These are phyloP conservation scores for Chrysocyon brachyurus DNA, from an alignment of 2,797 vertebrate genomes.

Conservation along the genomic window DNA sequence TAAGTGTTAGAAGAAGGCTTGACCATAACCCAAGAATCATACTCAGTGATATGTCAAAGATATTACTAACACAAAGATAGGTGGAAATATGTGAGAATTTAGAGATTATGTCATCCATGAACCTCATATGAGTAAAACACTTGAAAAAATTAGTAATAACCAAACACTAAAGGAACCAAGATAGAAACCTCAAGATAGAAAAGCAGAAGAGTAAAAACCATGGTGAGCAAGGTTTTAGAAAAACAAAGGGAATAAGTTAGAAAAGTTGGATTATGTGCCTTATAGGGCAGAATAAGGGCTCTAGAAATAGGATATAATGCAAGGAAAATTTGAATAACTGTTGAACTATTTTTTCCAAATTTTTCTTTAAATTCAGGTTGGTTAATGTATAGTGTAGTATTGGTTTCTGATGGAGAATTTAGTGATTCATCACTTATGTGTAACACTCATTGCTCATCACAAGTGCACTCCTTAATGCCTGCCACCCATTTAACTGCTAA, in stretches of 20 bases:
- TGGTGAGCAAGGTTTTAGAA: background rate
- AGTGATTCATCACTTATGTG: background rate
- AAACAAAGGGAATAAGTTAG: background rate
- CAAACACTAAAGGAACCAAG: constrained; percentile 5
- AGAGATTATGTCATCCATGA: background rate
- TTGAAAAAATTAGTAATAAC: background rate
- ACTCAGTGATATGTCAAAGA: background rate
- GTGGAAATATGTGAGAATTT: background rate
- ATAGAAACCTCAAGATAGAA: background rate
- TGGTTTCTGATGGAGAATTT: background rate
- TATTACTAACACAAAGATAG: background rate
- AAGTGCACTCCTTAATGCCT: background rate
- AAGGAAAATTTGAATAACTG: background rate
- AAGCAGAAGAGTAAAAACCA: background rate
- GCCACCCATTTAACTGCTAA: background rate
- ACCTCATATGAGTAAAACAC: background rate
- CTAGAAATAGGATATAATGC: background rate
- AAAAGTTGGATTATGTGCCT: background rate
- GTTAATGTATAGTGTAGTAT: background rate
- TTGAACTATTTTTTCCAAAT: background rate
- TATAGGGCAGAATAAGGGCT: background rate
- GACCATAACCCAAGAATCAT: background rate
- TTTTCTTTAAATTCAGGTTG: background rate
- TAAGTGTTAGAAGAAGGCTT: background rate
- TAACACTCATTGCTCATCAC: background rate